Conservation (phyloP, 2,888 invertebrate genomes). For the Cancer borealis region DNA sequence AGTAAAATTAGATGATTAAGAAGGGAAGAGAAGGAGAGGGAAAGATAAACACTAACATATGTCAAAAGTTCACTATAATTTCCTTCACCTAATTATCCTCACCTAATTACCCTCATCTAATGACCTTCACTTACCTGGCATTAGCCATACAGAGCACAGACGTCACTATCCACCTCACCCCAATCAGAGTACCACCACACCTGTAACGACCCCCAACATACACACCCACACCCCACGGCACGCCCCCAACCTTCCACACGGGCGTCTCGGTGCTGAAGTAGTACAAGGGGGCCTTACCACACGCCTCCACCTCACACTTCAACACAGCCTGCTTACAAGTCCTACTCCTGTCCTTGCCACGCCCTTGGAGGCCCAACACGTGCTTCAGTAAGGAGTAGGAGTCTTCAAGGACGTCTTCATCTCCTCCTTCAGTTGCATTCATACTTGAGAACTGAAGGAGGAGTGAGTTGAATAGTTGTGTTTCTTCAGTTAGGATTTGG, state of each 20-base stretch:
- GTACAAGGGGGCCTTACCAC: constrained; percentile 49
- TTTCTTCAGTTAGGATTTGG: not conserved
- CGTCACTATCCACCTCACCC: constrained; percentile 54
- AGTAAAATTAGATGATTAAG: no score
- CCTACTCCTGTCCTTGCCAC: not conserved
- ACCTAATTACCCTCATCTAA: no score
- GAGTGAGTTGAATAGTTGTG: not conserved
- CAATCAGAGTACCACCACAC: constrained; percentile 61
- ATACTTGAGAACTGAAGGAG: not conserved
- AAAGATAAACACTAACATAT: no score
- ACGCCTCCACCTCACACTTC: constrained; percentile 47
- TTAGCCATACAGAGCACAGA: constrained; percentile 52
- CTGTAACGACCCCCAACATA: constrained; percentile 44
- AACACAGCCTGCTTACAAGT: constrained; percentile 24
- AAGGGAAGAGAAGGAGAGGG: no score
- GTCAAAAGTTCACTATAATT: no score
- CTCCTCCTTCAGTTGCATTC: not conserved
- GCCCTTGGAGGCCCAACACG: not conserved
- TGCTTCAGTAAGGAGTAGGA: not conserved
- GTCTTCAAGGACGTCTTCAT: not conserved
- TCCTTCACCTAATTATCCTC: no score
- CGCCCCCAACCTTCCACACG: constrained; percentile 47
- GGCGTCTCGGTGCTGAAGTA: constrained; percentile 44
- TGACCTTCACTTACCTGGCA: constrained; percentile 22
- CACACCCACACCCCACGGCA: constrained; percentile 62